Percentiles rank a stretch among this genome's conserved stretches.
Evolutionary conservation across 2,888 invertebrate species (phyloP).

Genomic region (Catotricha subobsoleta): DNA sequence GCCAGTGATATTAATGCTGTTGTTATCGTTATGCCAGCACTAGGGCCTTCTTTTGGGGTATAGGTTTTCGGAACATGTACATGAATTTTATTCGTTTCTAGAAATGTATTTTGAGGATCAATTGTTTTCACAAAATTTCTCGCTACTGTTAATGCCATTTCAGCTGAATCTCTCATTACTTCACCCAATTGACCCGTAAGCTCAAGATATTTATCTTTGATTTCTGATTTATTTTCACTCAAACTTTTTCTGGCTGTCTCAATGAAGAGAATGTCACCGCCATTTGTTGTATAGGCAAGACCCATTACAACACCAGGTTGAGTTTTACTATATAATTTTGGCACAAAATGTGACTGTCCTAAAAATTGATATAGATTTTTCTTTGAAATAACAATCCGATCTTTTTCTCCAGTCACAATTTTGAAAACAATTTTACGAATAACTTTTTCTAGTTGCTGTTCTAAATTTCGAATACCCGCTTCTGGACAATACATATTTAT

Average conservation of each 20-base stretch:
- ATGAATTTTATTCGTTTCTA: constrained; percentile 75
- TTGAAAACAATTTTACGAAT: constrained; percentile 83
- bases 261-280: constrained; percentile 91
- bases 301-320: constrained; percentile 98
- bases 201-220: constrained; percentile 50
- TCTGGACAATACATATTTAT: constrained; percentile 92
- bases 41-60: constrained; percentile 97
- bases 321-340: constrained; percentile 71
- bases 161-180: constrained; percentile 97
- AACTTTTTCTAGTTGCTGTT: constrained; percentile 98
- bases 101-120: constrained; percentile 53
- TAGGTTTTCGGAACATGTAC: constrained; percentile 98
- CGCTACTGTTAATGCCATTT: constrained; percentile 88
- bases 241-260: constrained; percentile 50
- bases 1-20: constrained; percentile 90
- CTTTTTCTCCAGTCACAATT: not conserved
- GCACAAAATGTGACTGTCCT: constrained; percentile 46
- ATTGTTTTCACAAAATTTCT: constrained; percentile 50
- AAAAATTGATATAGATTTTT: not conserved
- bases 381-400: not conserved
- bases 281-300: constrained; percentile 98
- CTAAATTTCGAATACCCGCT: constrained; percentile 91
- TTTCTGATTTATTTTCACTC: constrained; percentile 18
- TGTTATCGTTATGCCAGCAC: constrained; percentile 91
- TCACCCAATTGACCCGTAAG: constrained; percentile 93